Base-by-base conservation (phyloP, 2,797 vertebrate genomes). In the Neoniphon sammara region DNA sequence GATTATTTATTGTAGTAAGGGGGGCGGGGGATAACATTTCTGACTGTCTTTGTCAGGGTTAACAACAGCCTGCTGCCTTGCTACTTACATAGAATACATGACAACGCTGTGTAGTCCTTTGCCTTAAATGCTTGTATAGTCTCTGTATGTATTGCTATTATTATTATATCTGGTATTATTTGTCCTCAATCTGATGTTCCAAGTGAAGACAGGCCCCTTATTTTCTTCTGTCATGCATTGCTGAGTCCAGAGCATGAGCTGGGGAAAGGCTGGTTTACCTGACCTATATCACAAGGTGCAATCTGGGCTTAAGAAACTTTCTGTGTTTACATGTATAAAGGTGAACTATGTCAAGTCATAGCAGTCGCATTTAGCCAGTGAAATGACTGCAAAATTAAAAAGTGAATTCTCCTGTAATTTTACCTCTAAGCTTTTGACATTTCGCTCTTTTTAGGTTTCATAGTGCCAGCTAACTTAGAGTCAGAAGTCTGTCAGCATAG, bases 311-410 rank as follows among this genome's bases (percentile, higher is more conserved):
- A 15, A 61, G 36, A 15, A 70, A 55, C 34, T 15, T 66, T 59
- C 52, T 31, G 57, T 30, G 17, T 54, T 49, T 39, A 30, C 62
- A 36, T 7, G 15, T 17, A 27, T 34, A 18, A 66, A 62, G 55
- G 55, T 59, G 77, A 54, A 57, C 61, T 5, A 7, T 0, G 17
- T 66, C 57, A 66, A 80, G 27, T 84, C 77, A 65, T 5, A 60
- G 67, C 62, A 64, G 67, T 76, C 72, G 61, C 62, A 56, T 56
- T 53, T 17, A 31, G 42, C 42, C 42, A 44, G 42, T 21, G 59
- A 77, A 81, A 71, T 64, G 56, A 49, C 36, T 9, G 42, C 4
- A 14, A 62, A 70, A 71, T 71, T 60, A 71, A 75, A 78, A 78
- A 75, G 66, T 65, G 64, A 73, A 63, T 50, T 15, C 39, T 27